These are phyloP conservation scores for Pardosa pseudoannulata DNA, from an alignment of 2,888 invertebrate species.

Conservation along the genomic window DNA sequence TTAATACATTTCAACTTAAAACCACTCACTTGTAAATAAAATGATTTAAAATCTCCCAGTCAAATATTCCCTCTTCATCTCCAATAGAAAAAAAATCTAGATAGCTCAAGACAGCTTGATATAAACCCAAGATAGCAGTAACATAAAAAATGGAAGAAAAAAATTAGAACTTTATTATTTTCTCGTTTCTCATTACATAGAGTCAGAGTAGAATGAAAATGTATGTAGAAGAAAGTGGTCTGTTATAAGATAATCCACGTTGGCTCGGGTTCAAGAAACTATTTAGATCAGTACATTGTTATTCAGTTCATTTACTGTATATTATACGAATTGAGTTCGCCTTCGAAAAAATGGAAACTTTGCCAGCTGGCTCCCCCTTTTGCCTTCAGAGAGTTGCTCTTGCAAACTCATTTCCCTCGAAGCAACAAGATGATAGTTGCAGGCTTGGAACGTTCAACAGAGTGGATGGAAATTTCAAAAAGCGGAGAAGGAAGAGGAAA, in stretches of 20 bases:
- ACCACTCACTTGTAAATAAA: too few relatives aligned
- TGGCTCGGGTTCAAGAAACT: not conserved
- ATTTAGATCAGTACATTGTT: not conserved
- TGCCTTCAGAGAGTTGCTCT: not conserved
- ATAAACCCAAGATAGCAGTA: too few relatives aligned
- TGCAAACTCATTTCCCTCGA: not conserved
- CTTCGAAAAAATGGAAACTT: not conserved
- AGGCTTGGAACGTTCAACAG: not conserved
- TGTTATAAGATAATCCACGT: not conserved
- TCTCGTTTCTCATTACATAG: too few relatives aligned
- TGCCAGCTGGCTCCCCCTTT: conserved; percentile 14
- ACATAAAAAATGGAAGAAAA: too few relatives aligned
- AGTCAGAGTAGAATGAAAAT: not conserved
- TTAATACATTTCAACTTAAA: too few relatives aligned
- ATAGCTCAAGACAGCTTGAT: too few relatives aligned
- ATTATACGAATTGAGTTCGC: not conserved
- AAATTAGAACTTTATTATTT: too few relatives aligned
- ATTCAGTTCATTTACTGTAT: conserved; percentile 13
- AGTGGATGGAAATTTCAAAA: not conserved
- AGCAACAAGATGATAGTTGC: not conserved
- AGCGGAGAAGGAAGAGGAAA: not conserved
- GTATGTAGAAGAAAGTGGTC: not conserved
- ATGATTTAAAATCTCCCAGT: too few relatives aligned
- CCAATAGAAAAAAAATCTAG: too few relatives aligned
- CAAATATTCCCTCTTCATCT: too few relatives aligned